Conservation (phyloP, 2,888 invertebrate species). For the Frankliniella fusca region DNA sequence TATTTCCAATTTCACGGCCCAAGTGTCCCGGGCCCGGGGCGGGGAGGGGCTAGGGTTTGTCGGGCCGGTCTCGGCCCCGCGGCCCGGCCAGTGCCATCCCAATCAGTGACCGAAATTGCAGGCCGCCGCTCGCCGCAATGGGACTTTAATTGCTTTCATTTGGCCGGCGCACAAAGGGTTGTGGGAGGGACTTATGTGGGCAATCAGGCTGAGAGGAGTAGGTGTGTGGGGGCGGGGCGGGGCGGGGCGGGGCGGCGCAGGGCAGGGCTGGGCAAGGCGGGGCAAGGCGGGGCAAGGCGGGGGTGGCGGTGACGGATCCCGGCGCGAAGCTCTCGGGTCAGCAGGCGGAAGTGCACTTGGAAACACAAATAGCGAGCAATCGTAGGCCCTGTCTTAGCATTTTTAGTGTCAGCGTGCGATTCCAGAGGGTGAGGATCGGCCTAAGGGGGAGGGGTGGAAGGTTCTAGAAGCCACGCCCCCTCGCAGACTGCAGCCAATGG, state of each 20-base stretch:
- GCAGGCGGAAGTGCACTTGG: too few species aligned
- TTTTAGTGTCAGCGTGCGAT: not conserved
- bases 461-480: constrained; percentile 14
- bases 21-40: too few species aligned
- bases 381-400: not conserved
- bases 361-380: too few species aligned
- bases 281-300: not conserved
- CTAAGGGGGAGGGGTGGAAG: constrained; percentile 18
- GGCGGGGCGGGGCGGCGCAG: not conserved
- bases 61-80: too few species aligned
- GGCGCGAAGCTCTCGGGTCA: too few species aligned
- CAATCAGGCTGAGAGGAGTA: not conserved
- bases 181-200: not conserved
- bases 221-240: not conserved
- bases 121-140: not conserved
- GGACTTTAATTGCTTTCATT: constrained; percentile 23
- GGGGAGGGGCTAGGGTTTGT: too few species aligned
- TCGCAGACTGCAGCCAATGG: constrained; percentile 11
- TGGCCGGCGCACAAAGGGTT: not conserved
- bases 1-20: not conserved
- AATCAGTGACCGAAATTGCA: not conserved
- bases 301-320: not conserved
- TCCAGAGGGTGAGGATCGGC: not conserved
- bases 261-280: not conserved
- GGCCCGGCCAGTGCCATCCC: not conserved